These are phyloP conservation scores for Catharus bicknelli DNA, from an alignment of 2,113 vertebrate genomes.

Conservation along the genomic window DNA sequence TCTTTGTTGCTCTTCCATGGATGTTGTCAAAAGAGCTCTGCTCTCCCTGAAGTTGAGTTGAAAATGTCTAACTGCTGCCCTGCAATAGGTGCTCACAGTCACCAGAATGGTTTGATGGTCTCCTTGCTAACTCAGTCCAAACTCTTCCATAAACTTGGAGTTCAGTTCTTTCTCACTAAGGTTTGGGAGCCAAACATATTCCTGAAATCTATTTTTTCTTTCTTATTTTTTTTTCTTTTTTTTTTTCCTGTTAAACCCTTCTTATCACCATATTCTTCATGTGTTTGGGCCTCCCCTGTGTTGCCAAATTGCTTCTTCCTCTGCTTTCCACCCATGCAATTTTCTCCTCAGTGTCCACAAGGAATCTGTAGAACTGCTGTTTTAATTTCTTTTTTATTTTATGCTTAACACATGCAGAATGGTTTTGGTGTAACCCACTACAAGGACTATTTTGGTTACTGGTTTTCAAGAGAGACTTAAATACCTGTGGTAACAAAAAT, in stretches of 20 bases:
- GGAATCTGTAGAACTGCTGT: neutral
- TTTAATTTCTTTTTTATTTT: neutral
- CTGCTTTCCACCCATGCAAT: accelerated
- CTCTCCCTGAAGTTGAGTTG: neutral
- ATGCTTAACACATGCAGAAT: neutral
- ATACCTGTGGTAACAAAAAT: neutral
- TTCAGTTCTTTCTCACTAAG: neutral
- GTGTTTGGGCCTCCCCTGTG: neutral
- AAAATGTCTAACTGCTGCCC: neutral
- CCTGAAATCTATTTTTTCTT: neutral
- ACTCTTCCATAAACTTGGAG: neutral
- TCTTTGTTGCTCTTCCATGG: neutral
- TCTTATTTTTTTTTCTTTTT: neutral
- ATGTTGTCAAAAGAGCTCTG: neutral
- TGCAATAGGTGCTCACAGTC: neutral
- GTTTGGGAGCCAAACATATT: neutral
- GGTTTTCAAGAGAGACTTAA: neutral
- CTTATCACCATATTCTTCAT: neutral
- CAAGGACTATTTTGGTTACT: neutral
- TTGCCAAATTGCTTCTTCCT: neutral
- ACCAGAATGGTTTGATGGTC: neutral
- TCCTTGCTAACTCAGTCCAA: neutral
- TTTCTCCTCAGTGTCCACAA: neutral
- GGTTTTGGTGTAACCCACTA: neutral
- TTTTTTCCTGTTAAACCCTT: neutral